A percentile compares a stretch with the other conserved stretches of the same genome.
These are phyloP conservation scores for Thalassarche chlororhynchos DNA, from an alignment of 2,113 vertebrate genomes.

Conservation along the genomic window DNA sequence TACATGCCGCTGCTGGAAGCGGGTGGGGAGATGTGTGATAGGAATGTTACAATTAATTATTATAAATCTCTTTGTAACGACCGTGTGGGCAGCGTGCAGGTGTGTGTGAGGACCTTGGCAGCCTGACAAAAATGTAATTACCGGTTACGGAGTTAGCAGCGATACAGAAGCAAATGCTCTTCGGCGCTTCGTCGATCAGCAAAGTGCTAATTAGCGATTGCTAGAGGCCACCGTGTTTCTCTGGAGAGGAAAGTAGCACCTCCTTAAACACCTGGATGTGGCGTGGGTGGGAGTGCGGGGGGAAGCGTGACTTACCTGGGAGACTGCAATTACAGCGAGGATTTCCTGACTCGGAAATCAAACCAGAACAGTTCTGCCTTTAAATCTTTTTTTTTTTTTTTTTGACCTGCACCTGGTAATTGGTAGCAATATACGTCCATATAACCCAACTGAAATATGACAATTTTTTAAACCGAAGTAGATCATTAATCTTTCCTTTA, in stretches of 20 bases:
- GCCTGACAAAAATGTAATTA: constrained; percentile 49
- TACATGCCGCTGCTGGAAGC: not conserved
- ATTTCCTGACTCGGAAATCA: constrained; percentile 15
- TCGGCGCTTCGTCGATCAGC: not conserved
- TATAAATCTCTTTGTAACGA: not conserved
- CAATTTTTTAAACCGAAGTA: not conserved
- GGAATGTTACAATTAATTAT: constrained; percentile 54
- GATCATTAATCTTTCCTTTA: not conserved
- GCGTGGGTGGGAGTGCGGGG: not conserved
- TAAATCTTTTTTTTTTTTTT: not conserved
- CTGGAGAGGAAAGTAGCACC: not conserved
- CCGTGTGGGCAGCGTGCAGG: not conserved
- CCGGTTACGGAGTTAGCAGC: not conserved
- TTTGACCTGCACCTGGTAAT: not conserved
- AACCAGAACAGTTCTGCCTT: not conserved
- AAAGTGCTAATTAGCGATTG: constrained; percentile 35
- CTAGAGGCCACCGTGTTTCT: not conserved
- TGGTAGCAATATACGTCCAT: not conserved
- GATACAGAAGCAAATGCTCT: not conserved
- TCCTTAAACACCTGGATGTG: constrained; percentile 40
- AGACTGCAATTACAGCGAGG: not conserved
- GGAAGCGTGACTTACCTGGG: not conserved
- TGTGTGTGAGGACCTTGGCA: constrained; percentile 42
- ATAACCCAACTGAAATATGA: not conserved
- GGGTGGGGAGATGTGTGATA: not conserved